Conservation (phyloP, 2,888 invertebrate genomes). For the Acanthosepion pharaonis region DNA sequence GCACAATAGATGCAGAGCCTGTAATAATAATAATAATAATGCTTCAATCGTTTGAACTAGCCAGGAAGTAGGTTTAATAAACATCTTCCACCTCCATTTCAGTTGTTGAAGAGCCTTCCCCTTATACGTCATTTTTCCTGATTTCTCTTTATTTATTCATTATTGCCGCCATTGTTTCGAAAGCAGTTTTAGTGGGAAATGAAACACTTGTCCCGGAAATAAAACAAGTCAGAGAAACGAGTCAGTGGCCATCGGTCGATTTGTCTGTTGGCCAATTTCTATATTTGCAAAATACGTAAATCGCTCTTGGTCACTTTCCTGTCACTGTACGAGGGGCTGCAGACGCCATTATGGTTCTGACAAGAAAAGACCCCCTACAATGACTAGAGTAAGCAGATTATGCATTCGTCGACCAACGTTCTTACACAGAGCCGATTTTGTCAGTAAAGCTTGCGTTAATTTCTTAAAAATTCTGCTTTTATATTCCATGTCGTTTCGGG, state of each 20-base stretch:
- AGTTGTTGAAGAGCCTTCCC: not conserved
- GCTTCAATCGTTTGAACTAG: not conserved
- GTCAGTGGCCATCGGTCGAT: not conserved
- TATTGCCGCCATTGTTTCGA: not conserved
- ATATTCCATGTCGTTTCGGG: too few relatives aligned
- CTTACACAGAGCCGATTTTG: too few relatives aligned
- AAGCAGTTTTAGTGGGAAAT: not conserved
- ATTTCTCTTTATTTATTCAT: not conserved
- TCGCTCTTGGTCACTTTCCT: not conserved
- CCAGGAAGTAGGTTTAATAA: not conserved
- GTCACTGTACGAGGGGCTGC: not conserved
- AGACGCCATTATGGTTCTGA: not conserved
- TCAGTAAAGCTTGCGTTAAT: too few relatives aligned
- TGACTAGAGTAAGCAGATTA: not conserved
- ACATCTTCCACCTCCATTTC: not conserved
- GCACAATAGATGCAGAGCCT: too few relatives aligned
- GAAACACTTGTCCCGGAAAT: not conserved
- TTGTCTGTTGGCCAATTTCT: not conserved
- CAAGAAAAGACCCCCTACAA: not conserved
- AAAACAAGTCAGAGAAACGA: not conserved
- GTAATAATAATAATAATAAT: too few relatives aligned
- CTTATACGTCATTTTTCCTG: not conserved
- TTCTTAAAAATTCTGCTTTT: too few relatives aligned
- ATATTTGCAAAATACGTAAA: not conserved
- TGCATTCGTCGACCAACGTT: not conserved